Conservation (phyloP, 2,888 invertebrate species). For the Sylvicola cinctus region DNA sequence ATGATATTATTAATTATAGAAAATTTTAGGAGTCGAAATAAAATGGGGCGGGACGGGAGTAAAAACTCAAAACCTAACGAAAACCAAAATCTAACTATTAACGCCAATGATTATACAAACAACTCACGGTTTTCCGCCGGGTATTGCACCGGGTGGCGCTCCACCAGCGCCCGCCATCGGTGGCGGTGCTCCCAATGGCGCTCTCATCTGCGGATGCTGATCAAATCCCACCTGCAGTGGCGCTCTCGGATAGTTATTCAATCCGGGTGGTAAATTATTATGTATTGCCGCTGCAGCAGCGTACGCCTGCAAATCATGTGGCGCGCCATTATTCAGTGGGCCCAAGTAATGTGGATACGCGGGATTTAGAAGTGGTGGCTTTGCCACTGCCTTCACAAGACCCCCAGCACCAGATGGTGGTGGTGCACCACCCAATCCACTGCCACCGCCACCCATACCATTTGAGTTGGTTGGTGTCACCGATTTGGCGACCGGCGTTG, state of each 20-base stretch:
- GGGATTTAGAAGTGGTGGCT: conserved; percentile 11
- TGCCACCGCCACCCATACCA: conserved; percentile 32
- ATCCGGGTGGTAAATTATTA: conserved; percentile 38
- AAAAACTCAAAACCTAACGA: not conserved
- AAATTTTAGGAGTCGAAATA: not conserved
- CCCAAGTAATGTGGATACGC: conserved; percentile 39
- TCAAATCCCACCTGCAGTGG: conserved; percentile 44
- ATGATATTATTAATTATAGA: not conserved
- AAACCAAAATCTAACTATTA: not conserved
- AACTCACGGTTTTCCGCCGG: conserved; percentile 74
- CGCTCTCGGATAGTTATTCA: conserved; percentile 43
- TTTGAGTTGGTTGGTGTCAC: conserved; percentile 56
- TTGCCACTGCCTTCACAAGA: conserved; percentile 11
- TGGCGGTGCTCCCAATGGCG: conserved; percentile 14
- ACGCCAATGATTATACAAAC: not conserved
- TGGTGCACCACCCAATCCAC: conserved; percentile 32
- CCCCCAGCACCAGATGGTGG: conserved; percentile 25
- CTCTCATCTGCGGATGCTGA: conserved; percentile 44
- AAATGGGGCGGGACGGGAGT: not conserved
- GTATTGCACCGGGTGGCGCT: conserved; percentile 32
- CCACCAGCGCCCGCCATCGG: conserved; percentile 15
- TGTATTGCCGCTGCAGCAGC: conserved; percentile 36
- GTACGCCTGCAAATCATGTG: conserved; percentile 36
- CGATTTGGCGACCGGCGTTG: conserved; percentile 78
- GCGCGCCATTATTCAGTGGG: conserved; percentile 32